These are phyloP conservation scores for Aphis craccivora DNA, from an alignment of 1,140 invertebrate species.

Conservation along the genomic window DNA sequence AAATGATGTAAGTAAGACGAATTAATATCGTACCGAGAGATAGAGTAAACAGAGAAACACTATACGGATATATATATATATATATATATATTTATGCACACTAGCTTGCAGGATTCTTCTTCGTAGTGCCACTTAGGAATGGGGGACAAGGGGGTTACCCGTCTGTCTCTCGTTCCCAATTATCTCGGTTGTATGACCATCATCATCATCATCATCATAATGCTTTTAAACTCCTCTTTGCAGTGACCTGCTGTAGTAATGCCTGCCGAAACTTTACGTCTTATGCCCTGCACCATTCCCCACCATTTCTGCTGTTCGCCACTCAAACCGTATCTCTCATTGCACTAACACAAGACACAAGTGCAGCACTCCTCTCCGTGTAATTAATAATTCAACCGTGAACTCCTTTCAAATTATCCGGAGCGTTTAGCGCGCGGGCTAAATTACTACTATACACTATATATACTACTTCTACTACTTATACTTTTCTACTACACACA, in stretches of 20 bases:
- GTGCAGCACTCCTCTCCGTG: neutral
- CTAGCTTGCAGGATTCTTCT: neutral
- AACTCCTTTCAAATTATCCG: constrained; percentile 44
- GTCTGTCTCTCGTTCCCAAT: neutral
- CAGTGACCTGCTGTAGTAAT: constrained; percentile 26
- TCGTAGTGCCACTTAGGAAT: neutral
- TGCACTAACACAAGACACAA: constrained; percentile 13
- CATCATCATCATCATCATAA: neutral
- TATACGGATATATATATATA: neutral
- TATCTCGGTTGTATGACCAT: constrained; percentile 35
- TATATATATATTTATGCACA: neutral
- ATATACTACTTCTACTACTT: neutral
- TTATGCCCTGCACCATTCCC: neutral
- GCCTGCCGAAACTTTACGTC: constrained; percentile 35
- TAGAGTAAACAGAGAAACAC: neutral
- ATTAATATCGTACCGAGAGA: constrained; percentile 3
- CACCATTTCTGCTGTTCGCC: neutral
- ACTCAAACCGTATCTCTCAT: neutral
- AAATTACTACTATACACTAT: neutral
- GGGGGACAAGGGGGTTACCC: neutral
- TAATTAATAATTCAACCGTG: constrained; percentile 46
- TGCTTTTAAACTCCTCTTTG: constrained; percentile 28
- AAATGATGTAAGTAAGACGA: constrained; percentile 12
- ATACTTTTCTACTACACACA: neutral
- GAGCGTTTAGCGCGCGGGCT: neutral